Conservation (phyloP, 2,888 invertebrate species). For the Noctuana brunneofusca region DNA sequence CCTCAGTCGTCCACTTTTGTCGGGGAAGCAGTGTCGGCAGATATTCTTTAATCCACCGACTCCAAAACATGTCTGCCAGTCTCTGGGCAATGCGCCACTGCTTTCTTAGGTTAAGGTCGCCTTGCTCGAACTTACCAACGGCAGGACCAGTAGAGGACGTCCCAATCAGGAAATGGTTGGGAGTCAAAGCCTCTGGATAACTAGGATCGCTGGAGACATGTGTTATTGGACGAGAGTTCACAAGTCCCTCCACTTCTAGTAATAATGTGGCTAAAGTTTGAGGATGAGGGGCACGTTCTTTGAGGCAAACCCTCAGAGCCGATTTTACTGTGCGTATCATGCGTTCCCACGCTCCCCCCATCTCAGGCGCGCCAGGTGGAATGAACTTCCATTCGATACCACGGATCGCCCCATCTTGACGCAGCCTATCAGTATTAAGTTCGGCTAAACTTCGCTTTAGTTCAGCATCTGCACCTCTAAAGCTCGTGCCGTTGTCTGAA, state of each 20-base stretch:
- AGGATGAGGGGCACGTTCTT: neutral
- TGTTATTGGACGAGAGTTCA: neutral
- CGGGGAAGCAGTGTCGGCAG: neutral
- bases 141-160: no score
- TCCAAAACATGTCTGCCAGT: neutral
- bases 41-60: constrained; percentile 1
- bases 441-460: constrained; percentile 9
- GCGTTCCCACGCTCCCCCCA: constrained; percentile 2
- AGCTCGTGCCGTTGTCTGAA: constrained; percentile 19
- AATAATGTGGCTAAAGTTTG: neutral
- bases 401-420: constrained; percentile 13
- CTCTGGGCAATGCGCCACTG: neutral
- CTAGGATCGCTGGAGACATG: no score
- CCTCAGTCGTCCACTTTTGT: neutral
- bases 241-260: neutral
- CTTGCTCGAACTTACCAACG: no score
- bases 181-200: no score
- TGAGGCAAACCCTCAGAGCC: neutral
- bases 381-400: constrained; percentile 37
- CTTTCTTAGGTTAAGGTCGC: neutral
- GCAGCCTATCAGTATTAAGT: constrained; percentile 1
- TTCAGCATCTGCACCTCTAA: constrained; percentile 24
- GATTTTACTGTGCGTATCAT: neutral
- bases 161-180: no score
- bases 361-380: neutral